A percentile compares a stretch with the other conserved stretches of the same genome.
Conservation (phyloP, 2,888 invertebrate genomes). For the Eremobia ochroleuca region DNA sequence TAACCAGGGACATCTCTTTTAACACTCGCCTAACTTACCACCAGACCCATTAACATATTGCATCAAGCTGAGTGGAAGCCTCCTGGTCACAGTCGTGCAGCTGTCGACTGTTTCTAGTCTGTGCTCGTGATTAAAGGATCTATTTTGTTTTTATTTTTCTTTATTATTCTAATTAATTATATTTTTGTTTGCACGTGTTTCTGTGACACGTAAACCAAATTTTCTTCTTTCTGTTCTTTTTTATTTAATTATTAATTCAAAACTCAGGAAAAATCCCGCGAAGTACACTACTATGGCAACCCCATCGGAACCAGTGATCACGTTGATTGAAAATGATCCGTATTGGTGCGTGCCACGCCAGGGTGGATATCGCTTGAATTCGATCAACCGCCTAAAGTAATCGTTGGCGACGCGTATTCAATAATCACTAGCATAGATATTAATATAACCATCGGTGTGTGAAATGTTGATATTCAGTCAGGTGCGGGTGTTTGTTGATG, state of each 20-base stretch:
- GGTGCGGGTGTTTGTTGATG: background rate
- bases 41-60: no score
- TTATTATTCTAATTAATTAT: no score
- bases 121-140: no score
- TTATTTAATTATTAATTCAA: background rate
- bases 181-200: background rate
- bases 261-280: constrained; percentile 14
- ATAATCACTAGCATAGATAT: constrained; percentile 23
- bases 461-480: constrained; percentile 24
- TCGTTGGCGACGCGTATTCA: constrained; percentile 51
- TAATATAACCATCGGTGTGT: constrained; percentile 16
- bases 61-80: no score
- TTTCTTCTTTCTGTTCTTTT: background rate
- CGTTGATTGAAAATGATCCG: constrained; percentile 70
- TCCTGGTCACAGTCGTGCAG: no score
- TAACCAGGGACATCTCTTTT: no score
- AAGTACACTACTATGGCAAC: constrained; percentile 34
- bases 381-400: constrained; percentile 56
- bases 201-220: background rate
- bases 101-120: no score
- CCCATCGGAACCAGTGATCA: constrained; percentile 53
- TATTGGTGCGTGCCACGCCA: constrained; percentile 54
- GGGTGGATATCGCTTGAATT: constrained; percentile 58
- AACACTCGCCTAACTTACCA: no score
- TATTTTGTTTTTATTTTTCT: no score